Percentiles rank a stretch among this genome's conserved stretches.
phyloP scores from a whole-genome alignment of 2,888 invertebrate species.

The Xylota segnis region DNA sequence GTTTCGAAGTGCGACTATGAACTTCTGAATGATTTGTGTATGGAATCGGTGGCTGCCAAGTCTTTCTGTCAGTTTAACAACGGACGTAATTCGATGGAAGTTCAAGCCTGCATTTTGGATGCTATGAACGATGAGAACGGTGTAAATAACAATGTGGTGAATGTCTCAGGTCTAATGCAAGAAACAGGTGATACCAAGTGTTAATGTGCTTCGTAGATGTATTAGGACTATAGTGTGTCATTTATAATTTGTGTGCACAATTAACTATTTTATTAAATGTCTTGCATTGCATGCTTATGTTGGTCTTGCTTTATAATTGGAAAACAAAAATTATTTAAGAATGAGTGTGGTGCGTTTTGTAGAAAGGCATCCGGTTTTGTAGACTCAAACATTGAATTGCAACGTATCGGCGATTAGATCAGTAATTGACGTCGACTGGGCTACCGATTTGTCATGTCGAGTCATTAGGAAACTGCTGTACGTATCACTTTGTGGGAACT shows the following conservation, averaged over 20 bases:
- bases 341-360: background rate
- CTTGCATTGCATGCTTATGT: slow-evolving; percentile 20
- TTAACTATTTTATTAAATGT: background rate
- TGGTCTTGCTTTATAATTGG: background rate
- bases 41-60: slow-evolving; percentile 46
- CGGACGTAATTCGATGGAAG: slow-evolving; percentile 72
- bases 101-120: slow-evolving; percentile 71
- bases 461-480: too few relatives aligned
- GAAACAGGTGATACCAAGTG: slow-evolving; percentile 68
- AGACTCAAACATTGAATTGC: too few relatives aligned
- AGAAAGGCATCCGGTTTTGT: background rate
- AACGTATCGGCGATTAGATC: too few relatives aligned
- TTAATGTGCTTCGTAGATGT: slow-evolving; percentile 47
- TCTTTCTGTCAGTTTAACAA: slow-evolving; percentile 62
- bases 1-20: slow-evolving; percentile 73
- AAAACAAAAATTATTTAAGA: background rate
- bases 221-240: slow-evolving; percentile 29
- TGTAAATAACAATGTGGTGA: slow-evolving; percentile 73
- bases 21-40: slow-evolving; percentile 65
- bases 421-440: too few relatives aligned
- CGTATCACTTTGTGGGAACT: too few relatives aligned
- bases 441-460: too few relatives aligned
- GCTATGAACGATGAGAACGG: slow-evolving; percentile 68
- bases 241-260: slow-evolving; percentile 4
- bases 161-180: slow-evolving; percentile 56